These are phyloP conservation scores for Nymphalis c-album DNA, from an alignment of 2,888 invertebrate genomes.

Conservation along the genomic window DNA sequence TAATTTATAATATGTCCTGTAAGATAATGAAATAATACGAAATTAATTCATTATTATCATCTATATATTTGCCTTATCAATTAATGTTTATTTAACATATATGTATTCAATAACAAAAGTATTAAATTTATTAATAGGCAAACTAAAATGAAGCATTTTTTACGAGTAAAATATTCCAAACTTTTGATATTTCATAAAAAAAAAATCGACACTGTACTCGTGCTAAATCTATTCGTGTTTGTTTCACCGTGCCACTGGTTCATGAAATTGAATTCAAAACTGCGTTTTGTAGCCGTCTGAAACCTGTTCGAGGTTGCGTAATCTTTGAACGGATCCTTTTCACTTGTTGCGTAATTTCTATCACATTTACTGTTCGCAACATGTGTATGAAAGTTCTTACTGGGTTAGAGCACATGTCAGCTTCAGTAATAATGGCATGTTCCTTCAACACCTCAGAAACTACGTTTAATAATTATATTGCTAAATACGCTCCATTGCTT, in stretches of 20 bases:
- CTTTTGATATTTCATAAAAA: conserved; percentile 29
- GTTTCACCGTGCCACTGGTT: conserved; percentile 38
- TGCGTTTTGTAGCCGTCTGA: conserved; percentile 36
- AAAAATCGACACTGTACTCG: conserved; percentile 12
- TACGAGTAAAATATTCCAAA: conserved; percentile 23
- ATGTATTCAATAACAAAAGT: too few relatives aligned
- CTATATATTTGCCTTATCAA: too few relatives aligned
- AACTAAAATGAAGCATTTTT: neutral
- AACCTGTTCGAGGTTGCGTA: conserved; percentile 35
- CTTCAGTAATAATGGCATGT: conserved; percentile 52
- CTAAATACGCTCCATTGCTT: conserved; percentile 52
- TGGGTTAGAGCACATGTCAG: conserved; percentile 47
- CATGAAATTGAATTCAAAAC: conserved; percentile 40
- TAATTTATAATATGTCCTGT: too few relatives aligned
- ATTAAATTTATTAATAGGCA: too few relatives aligned
- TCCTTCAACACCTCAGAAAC: conserved; percentile 53
- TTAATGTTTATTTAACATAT: too few relatives aligned
- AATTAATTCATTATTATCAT: too few relatives aligned
- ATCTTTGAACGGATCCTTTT: conserved; percentile 40
- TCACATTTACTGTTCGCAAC: conserved; percentile 42
- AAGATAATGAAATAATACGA: too few relatives aligned
- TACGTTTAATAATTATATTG: conserved; percentile 53
- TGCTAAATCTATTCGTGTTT: conserved; percentile 33
- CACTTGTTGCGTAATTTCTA: conserved; percentile 46
- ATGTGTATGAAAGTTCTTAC: conserved; percentile 46